Base-by-base conservation (phyloP, 2,797 vertebrate species). In the Ptychobarbus kaznakovi region DNA sequence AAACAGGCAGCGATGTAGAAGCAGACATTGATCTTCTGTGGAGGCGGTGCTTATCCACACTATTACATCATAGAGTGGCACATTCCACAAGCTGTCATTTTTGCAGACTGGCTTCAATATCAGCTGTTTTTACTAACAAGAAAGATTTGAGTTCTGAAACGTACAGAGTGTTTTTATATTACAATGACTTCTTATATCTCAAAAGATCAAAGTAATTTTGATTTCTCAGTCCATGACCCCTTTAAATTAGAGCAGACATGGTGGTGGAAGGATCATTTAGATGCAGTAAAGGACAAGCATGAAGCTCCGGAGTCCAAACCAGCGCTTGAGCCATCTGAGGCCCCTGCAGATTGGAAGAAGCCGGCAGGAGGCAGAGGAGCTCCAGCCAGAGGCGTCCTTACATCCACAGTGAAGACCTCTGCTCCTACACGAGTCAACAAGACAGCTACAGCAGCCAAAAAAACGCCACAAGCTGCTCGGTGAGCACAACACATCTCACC, bases 251-350 rank as follows among this genome's bases (percentile, higher is more conserved):
- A 91, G 75, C 94, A 95, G 89, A 91, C 88, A 68, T 95, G 94
- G 94, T 95, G 94, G 94, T 95, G 94, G 95, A 91, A 90, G 85
- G 88, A 92, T 5, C 75, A 44, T 42, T 76, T 81, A 61, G 75
- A 88, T 80, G 86, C 61, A 51, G 85, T 88, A 84, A 89, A 68
- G 42, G 35, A 87, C 46, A 90, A 85, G 68, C 86, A 80, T 69
- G 46, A 88, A 5, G 16, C n/a, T 82, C 73, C 56, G 25, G 79
- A 82, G 4, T 76, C 87, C 51, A 75, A 63, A 0, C 90, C 69
- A 83, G 85, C 12, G n/a, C 86, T 83, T 74, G 80, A 72, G n/a
- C 61, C 85, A 38, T 32, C 84, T 78, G 84, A 88, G 72, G 44
- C 35, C 70, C 44, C 13, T 18, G 49, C 38, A 44, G 85, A 87